Conservation (phyloP, 2,888 invertebrate genomes). For the Xanthia icteritia region DNA sequence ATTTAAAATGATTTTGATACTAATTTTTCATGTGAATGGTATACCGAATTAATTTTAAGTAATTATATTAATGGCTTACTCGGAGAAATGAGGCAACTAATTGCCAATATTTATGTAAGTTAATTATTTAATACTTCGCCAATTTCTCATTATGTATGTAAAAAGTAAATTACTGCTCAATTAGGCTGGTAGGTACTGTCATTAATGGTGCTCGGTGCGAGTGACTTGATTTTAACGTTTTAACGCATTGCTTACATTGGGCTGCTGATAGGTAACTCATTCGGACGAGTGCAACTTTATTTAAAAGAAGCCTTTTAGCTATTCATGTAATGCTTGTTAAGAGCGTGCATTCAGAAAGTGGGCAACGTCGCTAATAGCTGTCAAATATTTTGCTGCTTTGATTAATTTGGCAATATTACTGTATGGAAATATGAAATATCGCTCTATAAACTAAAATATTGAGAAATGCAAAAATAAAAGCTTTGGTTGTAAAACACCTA, state of each 20-base stretch:
- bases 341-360: no score
- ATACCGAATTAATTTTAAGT: conserved; percentile 19
- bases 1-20: no score
- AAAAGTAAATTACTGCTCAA: conserved; percentile 33
- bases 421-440: no score
- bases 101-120: conserved; percentile 44
- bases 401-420: no score
- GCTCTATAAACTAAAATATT: no score
- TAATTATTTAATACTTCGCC: conserved; percentile 42
- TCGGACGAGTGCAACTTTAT: conserved; percentile 11
- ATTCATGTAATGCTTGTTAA: neutral
- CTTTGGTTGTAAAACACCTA: no score
- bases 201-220: conserved; percentile 28
- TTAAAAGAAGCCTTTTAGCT: neutral
- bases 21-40: no score
- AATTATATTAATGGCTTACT: conserved; percentile 53
- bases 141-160: conserved; percentile 42
- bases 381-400: no score
- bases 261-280: conserved; percentile 14
- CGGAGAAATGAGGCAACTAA: conserved; percentile 46
- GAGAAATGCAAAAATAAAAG: no score
- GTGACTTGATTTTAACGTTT: conserved; percentile 29
- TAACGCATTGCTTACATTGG: conserved; percentile 15
- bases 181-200: conserved; percentile 31
- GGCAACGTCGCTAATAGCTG: no score